Evolutionary conservation across 2,888 invertebrate species (phyloP), one percentile per base, ranked within the genome.

Genomic region (Ceratothoa steindachneri): DNA sequence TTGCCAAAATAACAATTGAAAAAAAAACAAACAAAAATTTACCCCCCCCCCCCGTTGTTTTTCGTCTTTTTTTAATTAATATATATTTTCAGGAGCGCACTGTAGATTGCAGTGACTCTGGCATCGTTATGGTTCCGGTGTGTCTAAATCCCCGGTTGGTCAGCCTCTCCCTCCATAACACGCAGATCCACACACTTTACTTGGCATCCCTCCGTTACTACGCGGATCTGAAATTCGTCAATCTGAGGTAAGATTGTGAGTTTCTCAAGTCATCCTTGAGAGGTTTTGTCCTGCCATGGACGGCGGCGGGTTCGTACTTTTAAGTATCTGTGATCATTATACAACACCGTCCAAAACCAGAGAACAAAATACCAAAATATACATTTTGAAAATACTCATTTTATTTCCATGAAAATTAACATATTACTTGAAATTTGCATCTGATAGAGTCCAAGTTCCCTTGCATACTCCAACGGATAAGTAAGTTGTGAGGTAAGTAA

Each of bases 161-260:
- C 30, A 72, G 75, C 12, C 71, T 77, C 24, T 75, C 75, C 51
- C 73, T 77, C 64, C 75, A 77, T 28, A 67, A 69, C 65, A 78
- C 77, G 2, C 67, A 73, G 60, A 78, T 78, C 22, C 73, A 73
- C 73, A 69, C 77, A 1, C 71, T 78, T 7, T 75, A 78, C 67
- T 41, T 71, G 51, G 70, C 69, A 24, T 78, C 75, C 3, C 41
- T 78, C 51, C 51, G 12, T 3, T 75, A 70, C 73, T 78, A 78
- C 52, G 27, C 30, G 7, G 77, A 78, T 51, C 71, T 78, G 3
- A 53, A 73, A 12, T 75, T 75, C 52, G 75, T 78, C 30, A 78
- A 78, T 52, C 68, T 78, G 12, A 78, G 77, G 77, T 78, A 31
- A 22, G 69, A 53, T 28, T 7, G n/a, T 19, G 7, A n/a, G n/a